Percentiles rank a stretch among this genome's conserved stretches.
Evolutionary conservation across 92 coral and sea anemone species (phyloP).

Genomic region (Blastomussa wellsi): DNA sequence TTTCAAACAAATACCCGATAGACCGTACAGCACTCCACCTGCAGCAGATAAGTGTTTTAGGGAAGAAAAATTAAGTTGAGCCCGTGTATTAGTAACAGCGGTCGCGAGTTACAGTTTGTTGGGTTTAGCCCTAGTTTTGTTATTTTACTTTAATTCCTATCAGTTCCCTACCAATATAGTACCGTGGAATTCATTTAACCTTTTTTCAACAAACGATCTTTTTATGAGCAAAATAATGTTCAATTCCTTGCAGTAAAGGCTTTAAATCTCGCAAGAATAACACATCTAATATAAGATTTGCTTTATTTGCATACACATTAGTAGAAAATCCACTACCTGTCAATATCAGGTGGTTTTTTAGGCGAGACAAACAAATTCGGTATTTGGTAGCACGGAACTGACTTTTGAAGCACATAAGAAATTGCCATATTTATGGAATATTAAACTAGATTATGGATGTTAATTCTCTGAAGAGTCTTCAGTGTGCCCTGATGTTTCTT

Average conservation of each 20-base stretch:
- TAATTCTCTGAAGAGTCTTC: background rate
- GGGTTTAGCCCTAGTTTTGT: background rate
- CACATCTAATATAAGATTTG: background rate
- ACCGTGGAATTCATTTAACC: too few relatives aligned
- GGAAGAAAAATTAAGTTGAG: background rate
- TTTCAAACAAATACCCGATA: too few relatives aligned
- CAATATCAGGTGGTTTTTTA: background rate
- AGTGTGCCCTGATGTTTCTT: background rate
- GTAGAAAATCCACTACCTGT: background rate
- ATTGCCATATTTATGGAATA: background rate
- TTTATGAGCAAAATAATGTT: background rate
- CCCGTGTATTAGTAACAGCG: background rate
- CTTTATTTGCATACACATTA: background rate
- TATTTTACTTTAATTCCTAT: background rate
- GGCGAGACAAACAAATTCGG: background rate
- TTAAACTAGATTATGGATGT: background rate
- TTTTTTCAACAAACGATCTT: background rate
- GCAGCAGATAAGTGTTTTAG: background rate
- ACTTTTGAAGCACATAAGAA: background rate
- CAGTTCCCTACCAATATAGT: too few relatives aligned
- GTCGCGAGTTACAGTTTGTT: background rate
- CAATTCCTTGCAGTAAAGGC: background rate
- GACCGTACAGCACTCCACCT: background rate
- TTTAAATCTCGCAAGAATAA: background rate
- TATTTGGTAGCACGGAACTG: background rate